phyloP scores from a whole-genome alignment of 2,113 vertebrate species.

The Sinocyclocheilus grahami region DNA sequence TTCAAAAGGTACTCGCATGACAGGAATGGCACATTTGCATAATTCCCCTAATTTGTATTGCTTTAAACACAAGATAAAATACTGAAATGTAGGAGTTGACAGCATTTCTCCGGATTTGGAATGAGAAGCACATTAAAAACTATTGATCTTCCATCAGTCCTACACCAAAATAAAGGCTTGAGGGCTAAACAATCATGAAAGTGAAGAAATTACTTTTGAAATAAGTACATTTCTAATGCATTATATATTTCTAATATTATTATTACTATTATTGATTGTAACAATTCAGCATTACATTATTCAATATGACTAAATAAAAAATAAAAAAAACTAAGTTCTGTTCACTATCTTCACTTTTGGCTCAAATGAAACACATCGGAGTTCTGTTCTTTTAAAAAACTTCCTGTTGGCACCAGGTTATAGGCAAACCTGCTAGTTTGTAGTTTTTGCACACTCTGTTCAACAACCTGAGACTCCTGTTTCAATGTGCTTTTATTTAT shows the following conservation, averaged over 20 bases:
- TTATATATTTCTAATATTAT: not conserved
- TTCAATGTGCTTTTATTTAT: not conserved
- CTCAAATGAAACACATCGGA: not conserved
- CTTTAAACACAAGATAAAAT: not conserved
- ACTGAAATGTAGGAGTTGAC: not conserved
- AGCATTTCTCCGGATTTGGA: not conserved
- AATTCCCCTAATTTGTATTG: not conserved
- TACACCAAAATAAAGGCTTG: not conserved
- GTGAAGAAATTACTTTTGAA: not conserved
- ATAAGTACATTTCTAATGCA: not conserved
- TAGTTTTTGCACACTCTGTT: slow-evolving; percentile 11
- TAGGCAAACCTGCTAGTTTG: not conserved
- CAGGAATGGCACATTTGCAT: not conserved
- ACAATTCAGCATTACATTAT: not conserved
- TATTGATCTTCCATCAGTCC: not conserved
- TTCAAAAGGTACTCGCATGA: not conserved
- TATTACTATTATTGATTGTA: not conserved
- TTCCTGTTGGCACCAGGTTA: slow-evolving; percentile 1
- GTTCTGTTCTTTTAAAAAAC: not conserved
- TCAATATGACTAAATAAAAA: not conserved
- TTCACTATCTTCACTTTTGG: not conserved
- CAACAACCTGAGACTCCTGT: not conserved
- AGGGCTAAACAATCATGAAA: not conserved
- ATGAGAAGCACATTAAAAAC: not conserved
- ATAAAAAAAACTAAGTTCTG: not conserved